Conservation (phyloP, 2,113 vertebrate genomes). For the Myanophis thanlyinensis region DNA sequence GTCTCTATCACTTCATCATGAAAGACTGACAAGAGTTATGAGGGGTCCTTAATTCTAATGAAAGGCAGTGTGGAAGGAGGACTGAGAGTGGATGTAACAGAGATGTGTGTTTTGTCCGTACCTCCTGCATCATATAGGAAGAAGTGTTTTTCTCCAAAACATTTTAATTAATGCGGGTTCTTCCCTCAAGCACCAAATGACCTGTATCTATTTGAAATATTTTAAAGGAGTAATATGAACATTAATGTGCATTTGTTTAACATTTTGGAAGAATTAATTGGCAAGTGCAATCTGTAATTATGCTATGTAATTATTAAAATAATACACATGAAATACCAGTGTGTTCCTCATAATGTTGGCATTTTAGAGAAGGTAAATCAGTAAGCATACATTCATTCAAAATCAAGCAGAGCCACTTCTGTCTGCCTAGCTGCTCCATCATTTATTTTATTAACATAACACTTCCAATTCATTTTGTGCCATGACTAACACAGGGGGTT, state of each 20-base stretch:
- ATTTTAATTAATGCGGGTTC: not conserved
- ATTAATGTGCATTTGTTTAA: not conserved
- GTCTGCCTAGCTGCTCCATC: not conserved
- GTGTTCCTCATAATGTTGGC: not conserved
- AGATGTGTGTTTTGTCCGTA: no score
- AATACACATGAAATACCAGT: not conserved
- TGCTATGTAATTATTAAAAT: constrained; percentile 10
- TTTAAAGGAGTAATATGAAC: not conserved
- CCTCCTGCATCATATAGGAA: not conserved
- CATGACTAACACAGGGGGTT: no score
- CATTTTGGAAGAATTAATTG: not conserved
- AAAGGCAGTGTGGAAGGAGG: not conserved
- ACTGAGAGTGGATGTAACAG: not conserved
- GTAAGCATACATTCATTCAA: not conserved
- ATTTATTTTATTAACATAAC: not conserved
- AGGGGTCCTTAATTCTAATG: not conserved
- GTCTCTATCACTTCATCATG: not conserved
- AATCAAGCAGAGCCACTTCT: not conserved
- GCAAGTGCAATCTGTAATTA: not conserved
- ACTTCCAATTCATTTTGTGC: not conserved
- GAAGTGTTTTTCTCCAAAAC: not conserved
- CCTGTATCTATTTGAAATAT: not conserved
- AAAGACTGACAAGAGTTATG: not conserved
- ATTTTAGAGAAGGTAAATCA: not conserved
- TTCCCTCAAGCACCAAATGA: not conserved